These are phyloP conservation scores for Venustaconcha ellipsiformis DNA, from an alignment of 1,140 invertebrate genomes.

Conservation along the genomic window DNA sequence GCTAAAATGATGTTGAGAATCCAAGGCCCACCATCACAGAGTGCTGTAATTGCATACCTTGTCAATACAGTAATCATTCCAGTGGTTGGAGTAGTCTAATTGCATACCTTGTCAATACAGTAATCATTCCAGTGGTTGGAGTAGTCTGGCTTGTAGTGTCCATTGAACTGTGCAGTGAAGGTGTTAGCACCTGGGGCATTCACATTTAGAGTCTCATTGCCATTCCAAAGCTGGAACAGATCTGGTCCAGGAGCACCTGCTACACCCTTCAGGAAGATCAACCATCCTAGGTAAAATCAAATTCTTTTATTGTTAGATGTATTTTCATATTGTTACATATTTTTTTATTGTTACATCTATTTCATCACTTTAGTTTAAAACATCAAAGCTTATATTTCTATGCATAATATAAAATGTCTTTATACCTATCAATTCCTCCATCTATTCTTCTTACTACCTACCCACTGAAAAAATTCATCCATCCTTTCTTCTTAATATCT, in stretches of 20 bases:
- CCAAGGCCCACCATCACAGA: too few relatives aligned
- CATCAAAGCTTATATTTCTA: too few relatives aligned
- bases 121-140: constrained; percentile 40
- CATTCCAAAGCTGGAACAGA: constrained; percentile 40
- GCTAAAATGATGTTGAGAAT: too few relatives aligned
- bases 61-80: constrained; percentile 37
- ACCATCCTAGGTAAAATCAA: constrained; percentile 24
- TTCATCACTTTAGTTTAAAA: too few relatives aligned
- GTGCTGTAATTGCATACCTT: constrained; percentile 13
- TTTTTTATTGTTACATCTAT: too few relatives aligned
- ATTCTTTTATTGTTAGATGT: neutral
- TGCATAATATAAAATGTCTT: too few relatives aligned
- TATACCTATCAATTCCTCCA: too few relatives aligned
- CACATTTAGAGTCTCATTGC: constrained; percentile 29
- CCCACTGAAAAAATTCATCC: too few relatives aligned
- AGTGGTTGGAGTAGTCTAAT: constrained; percentile 36
- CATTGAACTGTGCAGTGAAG: constrained; percentile 25
- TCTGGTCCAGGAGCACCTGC: constrained; percentile 40
- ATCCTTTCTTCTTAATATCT: too few relatives aligned
- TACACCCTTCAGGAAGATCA: constrained; percentile 43
- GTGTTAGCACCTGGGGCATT: constrained; percentile 25
- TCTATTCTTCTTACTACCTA: too few relatives aligned
- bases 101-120: constrained; percentile 35
- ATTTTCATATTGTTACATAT: too few relatives aligned
- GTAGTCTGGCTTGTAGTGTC: constrained; percentile 42